These are phyloP conservation scores for Probosciger aterrimus DNA, from an alignment of 2,113 vertebrate species.

Conservation along the genomic window DNA sequence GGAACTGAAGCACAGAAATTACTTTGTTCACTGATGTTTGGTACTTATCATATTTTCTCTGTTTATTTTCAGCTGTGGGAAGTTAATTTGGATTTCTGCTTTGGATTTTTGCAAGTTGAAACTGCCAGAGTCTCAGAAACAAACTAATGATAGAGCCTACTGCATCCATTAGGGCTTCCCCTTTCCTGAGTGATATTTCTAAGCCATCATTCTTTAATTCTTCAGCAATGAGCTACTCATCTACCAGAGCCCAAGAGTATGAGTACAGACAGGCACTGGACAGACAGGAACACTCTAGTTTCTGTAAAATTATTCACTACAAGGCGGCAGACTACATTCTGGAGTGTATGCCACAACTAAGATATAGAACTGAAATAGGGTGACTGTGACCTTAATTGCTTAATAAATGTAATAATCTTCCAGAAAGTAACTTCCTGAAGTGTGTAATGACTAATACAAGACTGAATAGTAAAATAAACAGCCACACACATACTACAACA, in stretches of 20 bases:
- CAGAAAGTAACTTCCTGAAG: not conserved
- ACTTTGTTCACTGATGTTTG: not conserved
- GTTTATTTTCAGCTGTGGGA: not conserved
- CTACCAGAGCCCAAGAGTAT: not conserved
- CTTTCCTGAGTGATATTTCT: not conserved
- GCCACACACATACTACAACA: rapidly evolving
- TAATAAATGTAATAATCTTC: not conserved
- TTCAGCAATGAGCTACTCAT: not conserved
- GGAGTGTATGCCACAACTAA: not conserved
- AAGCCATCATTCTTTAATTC: not conserved
- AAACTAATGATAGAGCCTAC: not conserved
- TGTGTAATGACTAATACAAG: not conserved
- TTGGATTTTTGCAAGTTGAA: not conserved
- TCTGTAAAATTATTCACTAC: not conserved
- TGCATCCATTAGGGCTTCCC: not conserved
- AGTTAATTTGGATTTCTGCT: not conserved
- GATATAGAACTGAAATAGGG: not conserved
- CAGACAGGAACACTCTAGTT: not conserved
- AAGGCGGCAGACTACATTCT: not conserved
- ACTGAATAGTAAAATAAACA: not conserved
- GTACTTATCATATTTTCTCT: not conserved
- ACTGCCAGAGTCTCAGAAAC: not conserved
- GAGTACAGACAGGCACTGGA: not conserved
- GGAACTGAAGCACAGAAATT: not conserved
- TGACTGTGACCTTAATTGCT: not conserved